Conservation (phyloP, 2,797 vertebrate species). For the Lagodon rhomboides region DNA sequence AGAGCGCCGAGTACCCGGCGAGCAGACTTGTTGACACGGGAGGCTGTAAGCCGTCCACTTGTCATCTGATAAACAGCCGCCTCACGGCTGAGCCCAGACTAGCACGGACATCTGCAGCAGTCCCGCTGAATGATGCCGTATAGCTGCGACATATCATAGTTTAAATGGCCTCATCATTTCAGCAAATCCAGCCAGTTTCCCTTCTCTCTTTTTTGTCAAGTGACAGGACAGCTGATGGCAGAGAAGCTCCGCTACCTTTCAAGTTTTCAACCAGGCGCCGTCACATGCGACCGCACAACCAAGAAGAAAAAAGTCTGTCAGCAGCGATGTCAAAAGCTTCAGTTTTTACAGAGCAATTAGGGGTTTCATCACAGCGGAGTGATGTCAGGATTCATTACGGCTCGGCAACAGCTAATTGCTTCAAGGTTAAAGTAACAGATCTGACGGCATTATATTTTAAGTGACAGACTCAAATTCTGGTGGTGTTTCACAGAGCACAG, state of each 20-base stretch:
- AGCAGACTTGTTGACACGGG: slow-evolving; percentile 71
- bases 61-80: slow-evolving; percentile 72
- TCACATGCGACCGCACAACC: slow-evolving; percentile 83
- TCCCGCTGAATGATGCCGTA: slow-evolving; percentile 83
- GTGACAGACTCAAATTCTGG: slow-evolving; percentile 86
- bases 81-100: slow-evolving; percentile 71
- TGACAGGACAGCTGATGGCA: slow-evolving; percentile 87
- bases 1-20: slow-evolving; percentile 34
- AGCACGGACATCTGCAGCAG: slow-evolving; percentile 75
- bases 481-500: slow-evolving; percentile 78
- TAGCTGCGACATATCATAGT: slow-evolving; percentile 80
- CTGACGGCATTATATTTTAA: slow-evolving; percentile 90
- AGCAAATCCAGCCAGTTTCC: slow-evolving; percentile 85
- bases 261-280: slow-evolving; percentile 85
- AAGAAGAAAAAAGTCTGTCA: slow-evolving; percentile 85
- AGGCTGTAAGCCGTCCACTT: slow-evolving; percentile 72
- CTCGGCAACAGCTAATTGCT: slow-evolving; percentile 90
- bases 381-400: slow-evolving; percentile 89
- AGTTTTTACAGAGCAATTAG: slow-evolving; percentile 90
- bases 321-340: slow-evolving; percentile 88
- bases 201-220: slow-evolving; percentile 80
- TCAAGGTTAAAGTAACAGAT: slow-evolving; percentile 91
- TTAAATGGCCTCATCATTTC: slow-evolving; percentile 90
- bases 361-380: slow-evolving; percentile 88
- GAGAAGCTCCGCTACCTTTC: slow-evolving; percentile 88